Percentiles rank a stretch among this genome's conserved stretches.
Evolutionary conservation across 2,888 invertebrate species (phyloP).

Genomic region (Chymomyza fuscimana): DNA sequence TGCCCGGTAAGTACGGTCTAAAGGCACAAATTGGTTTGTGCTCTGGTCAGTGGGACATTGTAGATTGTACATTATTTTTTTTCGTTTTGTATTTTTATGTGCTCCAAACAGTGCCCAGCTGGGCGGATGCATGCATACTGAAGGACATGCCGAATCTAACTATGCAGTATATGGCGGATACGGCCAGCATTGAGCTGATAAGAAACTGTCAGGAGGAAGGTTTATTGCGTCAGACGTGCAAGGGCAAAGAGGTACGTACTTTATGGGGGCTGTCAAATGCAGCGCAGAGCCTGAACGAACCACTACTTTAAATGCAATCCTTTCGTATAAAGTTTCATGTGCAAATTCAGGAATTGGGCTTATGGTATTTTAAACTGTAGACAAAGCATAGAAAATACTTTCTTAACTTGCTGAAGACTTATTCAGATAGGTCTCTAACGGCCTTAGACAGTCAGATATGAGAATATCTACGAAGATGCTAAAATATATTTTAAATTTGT

Average conservation of each 20-base stretch:
- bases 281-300: too few species aligned
- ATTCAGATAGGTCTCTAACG: too few species aligned
- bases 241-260: constrained; percentile 85
- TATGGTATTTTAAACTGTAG: too few species aligned
- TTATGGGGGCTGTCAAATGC: not conserved
- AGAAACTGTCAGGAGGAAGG: constrained; percentile 88
- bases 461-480: too few species aligned
- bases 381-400: too few species aligned
- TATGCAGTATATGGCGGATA: constrained; percentile 87
- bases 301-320: not conserved
- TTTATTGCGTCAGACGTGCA: constrained; percentile 86
- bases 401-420: too few species aligned
- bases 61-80: not conserved
- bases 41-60: not conserved
- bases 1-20: constrained; percentile 83
- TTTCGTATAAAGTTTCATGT: not conserved
- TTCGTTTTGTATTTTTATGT: constrained; percentile 8
- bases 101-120: constrained; percentile 84
- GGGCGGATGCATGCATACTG: constrained; percentile 89
- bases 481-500: too few species aligned
- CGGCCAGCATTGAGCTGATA: constrained; percentile 87
- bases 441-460: too few species aligned
- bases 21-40: not conserved
- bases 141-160: constrained; percentile 87
- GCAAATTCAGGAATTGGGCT: too few species aligned